Base-by-base conservation (phyloP, 1,140 invertebrate genomes). In the Trichomalopsis sarcophagae region DNA sequence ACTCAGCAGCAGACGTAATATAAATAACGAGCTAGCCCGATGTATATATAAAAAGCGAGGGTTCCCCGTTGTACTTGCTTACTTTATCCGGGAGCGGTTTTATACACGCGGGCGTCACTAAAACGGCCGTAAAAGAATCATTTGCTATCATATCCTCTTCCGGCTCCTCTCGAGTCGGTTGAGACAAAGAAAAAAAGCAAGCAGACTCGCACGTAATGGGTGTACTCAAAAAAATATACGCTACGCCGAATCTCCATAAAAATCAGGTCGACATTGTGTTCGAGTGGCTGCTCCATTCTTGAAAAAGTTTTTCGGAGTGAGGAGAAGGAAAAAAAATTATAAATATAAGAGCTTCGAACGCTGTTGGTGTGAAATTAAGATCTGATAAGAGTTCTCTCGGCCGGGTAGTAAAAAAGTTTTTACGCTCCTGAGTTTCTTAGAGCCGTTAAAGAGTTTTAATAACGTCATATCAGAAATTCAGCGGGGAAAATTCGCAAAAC, bases 351-450 rank as follows among this genome's bases (percentile, higher is more conserved):
- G 21, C 33, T 17, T 68, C 2, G 40, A 14, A 68, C 21, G 27
- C 23, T 71, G 13, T 27, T 44, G 44, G 23, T n/a, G 10, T 74
- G 36, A 44, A 75, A 13, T 62, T 62, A 27, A 71, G 44, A 81
- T 66, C 30, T 71, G 14, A 81, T 81, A 69, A 27, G 3, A 36
- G 27, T 47, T 7, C 14, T 36, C 33, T 36, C 33, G 3, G 30
- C 9, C 9, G 36, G 4, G 73, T 10, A 62, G 21, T 74, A 82
- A 74, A 82, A 82, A 33, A 27, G 2, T 71, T 74, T 82, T 74
- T 21, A 33, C 21, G 14, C 9, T 13, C 9, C 11, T 7, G 14
- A 74, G n/a, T 1, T 50, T 82, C 40, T 74, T 23, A 33, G 13
- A 10, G 14, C 23, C 3, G 9, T n/a, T 36, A 74, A 82, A 74